phyloP scores from a whole-genome alignment of 2,797 vertebrate species.

The Valencia hispanica region DNA sequence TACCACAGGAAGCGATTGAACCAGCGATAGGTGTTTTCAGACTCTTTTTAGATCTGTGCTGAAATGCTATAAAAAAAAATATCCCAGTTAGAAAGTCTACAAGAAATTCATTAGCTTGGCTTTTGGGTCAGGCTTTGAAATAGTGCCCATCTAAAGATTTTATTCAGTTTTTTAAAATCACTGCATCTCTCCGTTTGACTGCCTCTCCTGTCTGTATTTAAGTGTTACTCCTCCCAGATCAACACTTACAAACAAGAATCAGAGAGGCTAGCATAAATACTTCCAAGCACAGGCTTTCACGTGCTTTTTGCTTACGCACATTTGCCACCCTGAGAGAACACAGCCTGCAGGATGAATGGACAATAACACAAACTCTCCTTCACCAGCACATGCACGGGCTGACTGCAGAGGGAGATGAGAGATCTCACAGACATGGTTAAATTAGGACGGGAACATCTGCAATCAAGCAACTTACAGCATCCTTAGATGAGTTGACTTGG shows the following conservation, averaged over 20 bases:
- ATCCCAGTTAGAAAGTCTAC: neutral
- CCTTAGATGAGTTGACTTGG: slow-evolving; percentile 15
- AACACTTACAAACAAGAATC: slow-evolving; percentile 18
- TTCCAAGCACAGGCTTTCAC: slow-evolving; percentile 10
- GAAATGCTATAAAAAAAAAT: slow-evolving; percentile 16
- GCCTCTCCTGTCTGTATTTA: slow-evolving; percentile 19
- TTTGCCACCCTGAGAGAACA: slow-evolving; percentile 65
- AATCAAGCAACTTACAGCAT: slow-evolving; percentile 23
- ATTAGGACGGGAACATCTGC: slow-evolving; percentile 40
- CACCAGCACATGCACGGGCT: slow-evolving; percentile 35
- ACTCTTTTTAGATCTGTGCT: slow-evolving; percentile 8
- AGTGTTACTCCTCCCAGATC: slow-evolving; percentile 2
- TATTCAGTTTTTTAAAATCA: slow-evolving; percentile 4
- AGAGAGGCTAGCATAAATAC: slow-evolving; percentile 8
- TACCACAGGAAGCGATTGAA: neutral
- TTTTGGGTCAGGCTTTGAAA: slow-evolving; percentile 20
- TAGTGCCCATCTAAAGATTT: slow-evolving; percentile 12
- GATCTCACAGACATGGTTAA: slow-evolving; percentile 28
- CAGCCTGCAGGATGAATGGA: slow-evolving; percentile 62
- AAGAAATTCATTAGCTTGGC: slow-evolving; percentile 16
- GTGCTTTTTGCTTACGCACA: slow-evolving; percentile 64
- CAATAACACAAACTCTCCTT: slow-evolving; percentile 29
- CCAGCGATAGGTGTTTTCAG: neutral
- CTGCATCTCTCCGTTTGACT: slow-evolving; percentile 3
- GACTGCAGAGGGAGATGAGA: slow-evolving; percentile 46